Percentiles rank a stretch among this genome's conserved stretches.
These are phyloP conservation scores for Tenthredo livida DNA, from an alignment of 2,888 invertebrate genomes.

Conservation along the genomic window DNA sequence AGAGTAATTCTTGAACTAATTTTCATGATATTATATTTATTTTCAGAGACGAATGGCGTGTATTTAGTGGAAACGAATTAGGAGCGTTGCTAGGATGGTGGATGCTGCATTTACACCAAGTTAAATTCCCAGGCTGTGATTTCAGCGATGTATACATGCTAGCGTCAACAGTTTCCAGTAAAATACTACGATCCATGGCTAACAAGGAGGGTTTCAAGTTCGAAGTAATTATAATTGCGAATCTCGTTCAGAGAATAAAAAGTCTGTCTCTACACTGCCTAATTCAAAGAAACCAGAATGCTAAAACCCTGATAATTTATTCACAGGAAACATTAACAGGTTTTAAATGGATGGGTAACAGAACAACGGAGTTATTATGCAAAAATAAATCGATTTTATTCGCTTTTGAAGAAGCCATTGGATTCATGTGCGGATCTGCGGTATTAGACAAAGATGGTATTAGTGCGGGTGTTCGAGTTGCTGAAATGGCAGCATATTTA, in stretches of 20 bases:
- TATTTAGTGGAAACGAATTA: conserved; percentile 97
- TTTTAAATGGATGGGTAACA: conserved; percentile 99
- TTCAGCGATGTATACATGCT: conserved; percentile 88
- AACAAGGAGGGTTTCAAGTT: conserved; percentile 87
- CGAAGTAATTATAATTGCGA: conserved; percentile 76
- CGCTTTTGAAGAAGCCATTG: conserved; percentile 99
- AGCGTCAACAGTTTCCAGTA: conserved; percentile 97
- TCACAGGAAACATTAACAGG: conserved; percentile 96
- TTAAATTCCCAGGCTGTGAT: conserved; percentile 78
- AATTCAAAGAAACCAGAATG: conserved; percentile 19
- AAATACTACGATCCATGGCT: conserved; percentile 92
- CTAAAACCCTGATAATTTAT: conserved; percentile 63
- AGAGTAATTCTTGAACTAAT: neutral
- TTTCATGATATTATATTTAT: conserved; percentile 56
- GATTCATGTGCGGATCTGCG: conserved; percentile 94
- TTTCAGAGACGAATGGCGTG: conserved; percentile 87
- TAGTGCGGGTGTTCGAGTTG: conserved; percentile 90
- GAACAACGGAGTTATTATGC: conserved; percentile 85
- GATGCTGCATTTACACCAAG: conserved; percentile 84
- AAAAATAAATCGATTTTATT: conserved; percentile 90
- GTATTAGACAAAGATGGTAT: conserved; percentile 99
- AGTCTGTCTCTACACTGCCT: conserved; percentile 7
- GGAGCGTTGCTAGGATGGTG: conserved; percentile 98
- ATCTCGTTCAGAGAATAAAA: neutral
- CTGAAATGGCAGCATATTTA: conserved; percentile 88